A percentile compares a stretch with the other conserved stretches of the same genome.
Evolutionary conservation across 2,888 invertebrate species (phyloP).

Genomic region (Blomia tropicalis): DNA sequence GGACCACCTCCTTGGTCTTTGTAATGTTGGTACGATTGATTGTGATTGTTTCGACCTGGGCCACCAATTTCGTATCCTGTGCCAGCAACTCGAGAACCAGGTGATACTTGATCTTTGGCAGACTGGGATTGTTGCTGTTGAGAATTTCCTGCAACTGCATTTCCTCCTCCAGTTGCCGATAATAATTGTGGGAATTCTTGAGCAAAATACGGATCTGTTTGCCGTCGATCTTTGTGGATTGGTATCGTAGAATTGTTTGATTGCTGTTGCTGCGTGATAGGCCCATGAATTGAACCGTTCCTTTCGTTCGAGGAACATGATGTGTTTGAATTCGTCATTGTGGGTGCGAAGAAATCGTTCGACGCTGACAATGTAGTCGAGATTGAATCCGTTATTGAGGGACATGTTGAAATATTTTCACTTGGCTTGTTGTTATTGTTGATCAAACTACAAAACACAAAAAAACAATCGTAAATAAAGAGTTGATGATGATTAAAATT

Average conservation of each 20-base stretch:
- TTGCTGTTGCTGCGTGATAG: neutral
- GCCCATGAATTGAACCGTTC: neutral
- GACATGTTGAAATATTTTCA: conserved; percentile 13
- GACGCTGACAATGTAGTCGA: neutral
- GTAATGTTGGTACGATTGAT: neutral
- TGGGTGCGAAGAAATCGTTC: neutral
- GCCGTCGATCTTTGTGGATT: neutral
- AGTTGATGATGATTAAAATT: neutral
- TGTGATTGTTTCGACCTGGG: neutral
- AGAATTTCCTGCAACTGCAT: too few relatives aligned
- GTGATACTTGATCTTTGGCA: neutral
- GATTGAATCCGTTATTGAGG: neutral
- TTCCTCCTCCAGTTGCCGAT: neutral
- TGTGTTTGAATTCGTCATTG: too few relatives aligned
- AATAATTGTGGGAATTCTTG: conserved; percentile 7
- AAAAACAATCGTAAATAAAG: neutral
- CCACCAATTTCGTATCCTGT: neutral
- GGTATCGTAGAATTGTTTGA: neutral
- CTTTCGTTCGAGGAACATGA: too few relatives aligned
- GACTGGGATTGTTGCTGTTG: neutral
- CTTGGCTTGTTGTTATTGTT: neutral
- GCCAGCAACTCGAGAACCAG: neutral
- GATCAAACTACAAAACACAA: neutral
- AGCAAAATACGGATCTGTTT: conserved; percentile 9
- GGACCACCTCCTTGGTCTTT: neutral